Base-by-base conservation (phyloP, 2,797 vertebrate species). In the Salarias fasciatus region DNA sequence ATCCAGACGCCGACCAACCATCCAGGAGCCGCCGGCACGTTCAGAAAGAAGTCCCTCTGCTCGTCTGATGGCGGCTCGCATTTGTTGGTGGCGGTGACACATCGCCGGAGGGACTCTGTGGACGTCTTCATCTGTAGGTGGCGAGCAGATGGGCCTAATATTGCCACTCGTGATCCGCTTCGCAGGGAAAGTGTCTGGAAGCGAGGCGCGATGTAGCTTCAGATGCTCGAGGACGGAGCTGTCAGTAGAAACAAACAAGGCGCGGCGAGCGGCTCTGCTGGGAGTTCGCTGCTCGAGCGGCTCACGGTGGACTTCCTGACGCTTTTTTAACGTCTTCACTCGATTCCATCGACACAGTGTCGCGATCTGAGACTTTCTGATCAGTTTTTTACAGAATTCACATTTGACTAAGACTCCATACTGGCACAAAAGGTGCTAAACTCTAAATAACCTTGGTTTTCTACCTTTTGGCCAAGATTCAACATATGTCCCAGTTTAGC, bases 61-160 rank as follows among this genome's bases (percentile, higher is more conserved):
- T 24, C 51, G 36, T 12, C 24, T 29, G 29, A 50, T 43, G 5
- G 13, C 30, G 1, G 18, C 14, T 67, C 51, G 57, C 13, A 57
- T 62, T 57, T 31, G 14, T 48, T 44, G 29, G 29, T 47, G 15
- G 46, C 5, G 15, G 24, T 35, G 46, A 14, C 41, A 38, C 48
- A 9, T 13, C 40, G 40, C 61, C 33, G 1, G 5, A 33, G 33
- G 30, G 50, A 33, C 60, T 65, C 62, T 29, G 38, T 45, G 13
- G 46, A 50, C 5, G 12, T 56, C 15, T 42, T 31, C 3, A 36
- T 53, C 51, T n/a, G n/a, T 14, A 18, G 53, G 4, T 24, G 53
- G 31, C 10, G 49, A 63, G 38, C 55, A 68, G 58, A 68, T 63
- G 53, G 53, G 42, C 33, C 58, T 48, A 11, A 45, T 57, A 35